phyloP scores from a whole-genome alignment of 2,113 vertebrate species.

The Diadophis punctatus region DNA sequence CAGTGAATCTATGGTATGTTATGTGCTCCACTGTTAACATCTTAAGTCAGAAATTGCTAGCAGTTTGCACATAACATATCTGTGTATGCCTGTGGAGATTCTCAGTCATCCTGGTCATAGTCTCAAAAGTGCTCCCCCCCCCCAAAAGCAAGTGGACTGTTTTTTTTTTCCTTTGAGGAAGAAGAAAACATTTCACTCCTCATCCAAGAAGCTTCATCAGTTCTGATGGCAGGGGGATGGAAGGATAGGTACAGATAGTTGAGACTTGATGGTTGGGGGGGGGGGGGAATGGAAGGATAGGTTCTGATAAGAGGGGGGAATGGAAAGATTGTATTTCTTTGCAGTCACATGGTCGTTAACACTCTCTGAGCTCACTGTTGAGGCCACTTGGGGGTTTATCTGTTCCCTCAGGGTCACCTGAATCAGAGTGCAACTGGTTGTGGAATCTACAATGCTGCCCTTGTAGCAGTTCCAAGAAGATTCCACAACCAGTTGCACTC shows the following conservation, averaged over 20 bases:
- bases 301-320: not conserved
- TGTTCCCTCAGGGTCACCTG: not conserved
- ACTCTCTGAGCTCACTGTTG: not conserved
- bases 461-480: not conserved
- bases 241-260: not conserved
- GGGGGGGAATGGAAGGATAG: not conserved
- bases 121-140: not conserved
- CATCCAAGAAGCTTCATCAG: not conserved
- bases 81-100: not conserved
- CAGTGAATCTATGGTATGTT: not conserved
- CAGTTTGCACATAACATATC: not conserved
- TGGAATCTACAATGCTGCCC: not conserved
- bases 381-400: not conserved
- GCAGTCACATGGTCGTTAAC: not conserved
- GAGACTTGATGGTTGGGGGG: not conserved
- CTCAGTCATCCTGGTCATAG: not conserved
- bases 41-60: not conserved
- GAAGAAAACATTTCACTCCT: not conserved
- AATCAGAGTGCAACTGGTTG: not conserved
- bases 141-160: not conserved
- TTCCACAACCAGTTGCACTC: not conserved
- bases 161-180: not conserved
- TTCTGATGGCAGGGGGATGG: not conserved
- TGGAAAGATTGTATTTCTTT: not conserved
- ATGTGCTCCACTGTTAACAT: not conserved